These are phyloP conservation scores for Ganaspis sp. DNA, from an alignment of 1,140 invertebrate species.

Conservation along the genomic window DNA sequence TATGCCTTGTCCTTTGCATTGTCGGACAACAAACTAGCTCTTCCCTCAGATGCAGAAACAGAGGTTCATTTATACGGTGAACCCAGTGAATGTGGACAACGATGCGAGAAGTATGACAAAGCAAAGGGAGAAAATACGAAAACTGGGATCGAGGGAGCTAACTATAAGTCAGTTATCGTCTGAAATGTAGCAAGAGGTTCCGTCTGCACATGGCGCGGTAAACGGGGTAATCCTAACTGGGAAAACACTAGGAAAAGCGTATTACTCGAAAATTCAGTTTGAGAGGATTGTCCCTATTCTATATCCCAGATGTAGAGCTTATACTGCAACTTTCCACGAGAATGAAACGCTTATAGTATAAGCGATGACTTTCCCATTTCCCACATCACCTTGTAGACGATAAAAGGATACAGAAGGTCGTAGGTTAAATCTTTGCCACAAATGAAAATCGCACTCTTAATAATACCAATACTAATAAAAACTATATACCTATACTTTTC, in stretches of 20 bases:
- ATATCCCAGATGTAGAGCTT: not conserved
- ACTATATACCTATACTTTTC: no score
- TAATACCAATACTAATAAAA: no score
- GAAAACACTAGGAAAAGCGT: not conserved
- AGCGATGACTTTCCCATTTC: not conserved
- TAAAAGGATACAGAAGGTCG: not conserved
- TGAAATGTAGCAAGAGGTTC: not conserved
- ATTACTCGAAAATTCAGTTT: not conserved
- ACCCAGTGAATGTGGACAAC: slow-evolving; percentile 1
- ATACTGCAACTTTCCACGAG: not conserved
- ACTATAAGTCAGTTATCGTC: slow-evolving; percentile 24
- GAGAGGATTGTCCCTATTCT: not conserved
- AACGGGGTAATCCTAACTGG: not conserved
- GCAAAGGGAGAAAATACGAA: slow-evolving; percentile 14
- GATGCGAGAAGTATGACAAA: slow-evolving; percentile 21
- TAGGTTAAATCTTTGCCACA: no score
- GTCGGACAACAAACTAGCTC: slow-evolving; percentile 5
- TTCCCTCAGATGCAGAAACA: slow-evolving; percentile 11
- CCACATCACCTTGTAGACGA: not conserved
- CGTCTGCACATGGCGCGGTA: not conserved
- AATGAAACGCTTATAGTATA: slow-evolving; percentile 10
- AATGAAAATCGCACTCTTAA: no score
- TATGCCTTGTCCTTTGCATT: slow-evolving; percentile 24
- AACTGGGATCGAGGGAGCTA: not conserved
- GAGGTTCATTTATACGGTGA: not conserved